Evolutionary conservation across 92 coral and sea anemone species (phyloP).

Genomic region (Nematostella vectensis): DNA sequence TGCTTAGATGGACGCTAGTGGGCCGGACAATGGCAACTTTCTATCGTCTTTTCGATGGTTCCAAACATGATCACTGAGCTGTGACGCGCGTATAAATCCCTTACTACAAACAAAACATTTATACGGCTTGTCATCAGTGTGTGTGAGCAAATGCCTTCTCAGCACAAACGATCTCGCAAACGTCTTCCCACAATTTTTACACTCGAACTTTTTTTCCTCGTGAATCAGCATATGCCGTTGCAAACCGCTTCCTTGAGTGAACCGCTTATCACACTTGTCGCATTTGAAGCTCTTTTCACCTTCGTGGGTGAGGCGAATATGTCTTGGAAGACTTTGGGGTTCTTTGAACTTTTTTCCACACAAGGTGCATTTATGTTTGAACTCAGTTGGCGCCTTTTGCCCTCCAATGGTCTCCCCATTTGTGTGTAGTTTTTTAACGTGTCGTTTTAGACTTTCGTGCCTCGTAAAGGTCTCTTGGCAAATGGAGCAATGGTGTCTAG

Average conservation of each 20-base stretch:
- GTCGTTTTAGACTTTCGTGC: constrained; percentile 10
- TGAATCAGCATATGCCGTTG: constrained; percentile 38
- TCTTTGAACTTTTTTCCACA: constrained; percentile 16
- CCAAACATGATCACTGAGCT: constrained; percentile 10
- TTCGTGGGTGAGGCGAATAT: constrained; percentile 54
- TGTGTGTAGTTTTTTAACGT: constrained; percentile 12
- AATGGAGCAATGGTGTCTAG: constrained; percentile 11
- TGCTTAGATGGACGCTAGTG: neutral
- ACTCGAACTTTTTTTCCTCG: constrained; percentile 15
- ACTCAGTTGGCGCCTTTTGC: constrained; percentile 7
- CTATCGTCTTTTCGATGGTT: constrained; percentile 1
- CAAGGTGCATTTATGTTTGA: constrained; percentile 20
- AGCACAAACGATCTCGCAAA: constrained; percentile 32
- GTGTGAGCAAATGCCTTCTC: constrained; percentile 24
- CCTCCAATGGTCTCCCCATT: neutral
- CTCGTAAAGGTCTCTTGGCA: constrained; percentile 12
- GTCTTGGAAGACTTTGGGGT: constrained; percentile 19
- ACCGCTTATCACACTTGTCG: constrained; percentile 53
- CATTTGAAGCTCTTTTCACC: constrained; percentile 65
- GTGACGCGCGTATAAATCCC: constrained; percentile 27
- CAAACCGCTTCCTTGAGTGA: constrained; percentile 63
- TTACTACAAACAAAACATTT: constrained; percentile 33
- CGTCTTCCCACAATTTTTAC: constrained; percentile 21
- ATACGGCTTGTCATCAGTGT: constrained; percentile 28
- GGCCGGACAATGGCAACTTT: neutral